These are phyloP conservation scores for Atta colombica DNA, from an alignment of 1,140 invertebrate genomes.

Conservation along the genomic window DNA sequence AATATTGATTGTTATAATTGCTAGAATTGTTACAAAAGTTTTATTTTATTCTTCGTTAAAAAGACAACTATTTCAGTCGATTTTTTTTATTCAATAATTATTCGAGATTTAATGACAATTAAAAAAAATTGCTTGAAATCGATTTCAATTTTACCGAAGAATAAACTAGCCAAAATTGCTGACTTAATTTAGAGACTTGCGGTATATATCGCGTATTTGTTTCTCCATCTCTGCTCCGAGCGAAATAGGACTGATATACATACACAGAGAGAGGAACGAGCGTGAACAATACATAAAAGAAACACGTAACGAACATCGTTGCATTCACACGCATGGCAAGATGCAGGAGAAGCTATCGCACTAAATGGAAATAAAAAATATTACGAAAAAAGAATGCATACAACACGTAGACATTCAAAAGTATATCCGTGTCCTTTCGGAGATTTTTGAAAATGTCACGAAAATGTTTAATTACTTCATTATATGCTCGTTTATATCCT, in stretches of 20 bases:
- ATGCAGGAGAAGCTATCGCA: slow-evolving; percentile 55
- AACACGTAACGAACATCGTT: slow-evolving; percentile 58
- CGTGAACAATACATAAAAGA: slow-evolving; percentile 55
- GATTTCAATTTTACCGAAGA: not conserved
- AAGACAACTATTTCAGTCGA: not conserved
- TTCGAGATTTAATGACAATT: not conserved
- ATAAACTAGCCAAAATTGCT: not conserved
- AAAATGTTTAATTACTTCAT: not conserved
- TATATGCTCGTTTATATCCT: not conserved
- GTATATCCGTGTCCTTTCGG: slow-evolving; percentile 10
- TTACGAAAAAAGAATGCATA: slow-evolving; percentile 44
- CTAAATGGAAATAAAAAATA: slow-evolving; percentile 52
- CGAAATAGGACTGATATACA: not conserved
- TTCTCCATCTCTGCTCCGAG: slow-evolving; percentile 17
- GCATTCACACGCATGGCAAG: slow-evolving; percentile 56
- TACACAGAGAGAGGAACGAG: slow-evolving; percentile 30
- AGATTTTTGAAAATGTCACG: not conserved
- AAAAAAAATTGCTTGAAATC: not conserved
- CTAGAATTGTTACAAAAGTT: not conserved
- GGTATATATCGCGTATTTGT: not conserved
- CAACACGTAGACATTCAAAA: slow-evolving; percentile 53
- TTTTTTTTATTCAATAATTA: slow-evolving; percentile 1
- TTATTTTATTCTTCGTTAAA: not conserved
- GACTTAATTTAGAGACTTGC: not conserved
- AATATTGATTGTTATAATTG: not conserved